phyloP scores from a whole-genome alignment of 2,888 invertebrate genomes.

The Nowickia ferox region DNA sequence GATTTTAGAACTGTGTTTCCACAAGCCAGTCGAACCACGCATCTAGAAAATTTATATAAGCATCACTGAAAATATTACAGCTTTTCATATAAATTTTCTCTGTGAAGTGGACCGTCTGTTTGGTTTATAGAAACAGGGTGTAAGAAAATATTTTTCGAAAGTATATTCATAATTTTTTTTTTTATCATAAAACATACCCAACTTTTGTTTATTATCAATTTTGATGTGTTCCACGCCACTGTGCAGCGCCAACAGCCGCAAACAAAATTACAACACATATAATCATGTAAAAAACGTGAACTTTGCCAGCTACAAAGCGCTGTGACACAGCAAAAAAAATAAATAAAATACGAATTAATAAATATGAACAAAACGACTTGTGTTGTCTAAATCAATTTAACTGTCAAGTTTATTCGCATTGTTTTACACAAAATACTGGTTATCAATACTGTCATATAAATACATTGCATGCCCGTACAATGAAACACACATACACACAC shows the following conservation, averaged over 20 bases:
- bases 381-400: constrained; percentile 67
- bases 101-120: no score
- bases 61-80: no score
- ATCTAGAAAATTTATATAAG: no score
- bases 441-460: constrained; percentile 63
- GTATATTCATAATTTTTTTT: no score
- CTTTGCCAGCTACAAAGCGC: constrained; percentile 13
- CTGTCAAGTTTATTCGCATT: constrained; percentile 62
- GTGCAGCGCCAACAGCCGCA: not conserved
- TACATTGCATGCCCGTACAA: not conserved
- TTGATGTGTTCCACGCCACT: not conserved
- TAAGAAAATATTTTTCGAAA: no score
- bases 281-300: constrained; percentile 15
- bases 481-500: not conserved
- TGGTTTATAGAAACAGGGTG: no score
- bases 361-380: constrained; percentile 44
- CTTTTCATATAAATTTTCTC: no score
- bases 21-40: no score
- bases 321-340: not conserved
- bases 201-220: no score
- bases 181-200: no score
- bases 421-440: constrained; percentile 61
- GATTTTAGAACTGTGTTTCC: no score
- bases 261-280: not conserved
- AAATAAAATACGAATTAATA: constrained; percentile 4